Evolutionary conservation across 2,888 invertebrate species (phyloP).

Genomic region (Meteorus cinctellus): DNA sequence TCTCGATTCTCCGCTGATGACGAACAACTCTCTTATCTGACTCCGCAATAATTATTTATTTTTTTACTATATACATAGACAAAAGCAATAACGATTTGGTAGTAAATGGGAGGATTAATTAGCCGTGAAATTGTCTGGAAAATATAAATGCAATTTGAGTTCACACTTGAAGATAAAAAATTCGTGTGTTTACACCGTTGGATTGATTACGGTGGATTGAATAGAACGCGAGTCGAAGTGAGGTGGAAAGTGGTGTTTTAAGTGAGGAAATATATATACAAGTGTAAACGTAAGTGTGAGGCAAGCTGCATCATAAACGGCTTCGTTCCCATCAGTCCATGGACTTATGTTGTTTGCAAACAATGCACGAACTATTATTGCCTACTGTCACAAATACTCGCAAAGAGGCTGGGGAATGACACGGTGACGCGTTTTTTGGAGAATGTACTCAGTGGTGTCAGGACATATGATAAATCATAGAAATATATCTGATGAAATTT

Average conservation of each 20-base stretch:
- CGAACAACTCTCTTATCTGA: not conserved
- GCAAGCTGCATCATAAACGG: constrained; percentile 60
- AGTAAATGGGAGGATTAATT: not conserved
- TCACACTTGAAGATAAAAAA: not conserved
- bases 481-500: constrained; percentile 1
- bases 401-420: constrained; percentile 5
- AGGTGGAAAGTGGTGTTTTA: constrained; percentile 66
- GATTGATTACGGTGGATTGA: not conserved
- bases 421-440: constrained; percentile 33
- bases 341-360: constrained; percentile 55
- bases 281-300: constrained; percentile 69
- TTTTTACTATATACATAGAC: not conserved
- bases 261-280: constrained; percentile 60
- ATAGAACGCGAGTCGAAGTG: constrained; percentile 46
- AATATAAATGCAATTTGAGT: not conserved
- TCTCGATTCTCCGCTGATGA: not conserved
- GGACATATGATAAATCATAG: constrained; percentile 20
- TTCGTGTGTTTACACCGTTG: not conserved
- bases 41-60: not conserved
- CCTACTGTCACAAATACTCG: constrained; percentile 27
- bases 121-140: not conserved
- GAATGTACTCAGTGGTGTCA: constrained; percentile 34
- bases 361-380: constrained; percentile 52
- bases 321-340: constrained; percentile 54
- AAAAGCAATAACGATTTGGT: constrained; percentile 21